phyloP scores from a whole-genome alignment of 2,113 vertebrate species.

The Oreotrochilus melanogaster region DNA sequence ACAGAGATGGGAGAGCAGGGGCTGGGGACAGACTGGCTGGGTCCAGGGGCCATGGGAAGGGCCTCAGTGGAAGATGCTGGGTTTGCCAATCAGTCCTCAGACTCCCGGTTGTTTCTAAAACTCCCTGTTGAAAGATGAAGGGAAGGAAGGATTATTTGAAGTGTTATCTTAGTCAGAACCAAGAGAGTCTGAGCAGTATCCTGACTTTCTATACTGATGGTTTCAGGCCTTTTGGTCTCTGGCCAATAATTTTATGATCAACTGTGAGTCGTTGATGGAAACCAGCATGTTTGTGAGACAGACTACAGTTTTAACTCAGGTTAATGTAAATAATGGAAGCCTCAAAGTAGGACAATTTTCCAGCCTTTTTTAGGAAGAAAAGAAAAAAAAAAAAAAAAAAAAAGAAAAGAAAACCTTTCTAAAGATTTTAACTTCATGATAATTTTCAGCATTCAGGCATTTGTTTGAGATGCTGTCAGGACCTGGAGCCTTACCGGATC shows the following conservation, averaged over 20 bases:
- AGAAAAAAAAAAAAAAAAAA: not conserved
- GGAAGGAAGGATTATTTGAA: not conserved
- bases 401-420: not conserved
- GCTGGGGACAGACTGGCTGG: not conserved
- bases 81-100: not conserved
- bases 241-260: not conserved
- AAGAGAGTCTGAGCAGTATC: not conserved
- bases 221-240: not conserved
- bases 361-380: not conserved
- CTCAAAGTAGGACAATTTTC: not conserved
- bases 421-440: not conserved
- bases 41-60: not conserved
- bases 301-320: not conserved
- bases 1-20: not conserved
- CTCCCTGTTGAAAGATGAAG: constrained; percentile 34
- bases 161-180: not conserved
- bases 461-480: not conserved
- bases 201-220: not conserved
- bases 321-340: not conserved
- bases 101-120: not conserved
- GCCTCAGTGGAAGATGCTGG: not conserved
- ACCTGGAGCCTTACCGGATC: constrained; percentile 30
- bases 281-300: not conserved
- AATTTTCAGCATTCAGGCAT: not conserved
- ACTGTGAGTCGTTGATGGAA: not conserved